Evolutionary conservation across 2,888 invertebrate genomes (phyloP).

Genomic region (Encarsia formosa): DNA sequence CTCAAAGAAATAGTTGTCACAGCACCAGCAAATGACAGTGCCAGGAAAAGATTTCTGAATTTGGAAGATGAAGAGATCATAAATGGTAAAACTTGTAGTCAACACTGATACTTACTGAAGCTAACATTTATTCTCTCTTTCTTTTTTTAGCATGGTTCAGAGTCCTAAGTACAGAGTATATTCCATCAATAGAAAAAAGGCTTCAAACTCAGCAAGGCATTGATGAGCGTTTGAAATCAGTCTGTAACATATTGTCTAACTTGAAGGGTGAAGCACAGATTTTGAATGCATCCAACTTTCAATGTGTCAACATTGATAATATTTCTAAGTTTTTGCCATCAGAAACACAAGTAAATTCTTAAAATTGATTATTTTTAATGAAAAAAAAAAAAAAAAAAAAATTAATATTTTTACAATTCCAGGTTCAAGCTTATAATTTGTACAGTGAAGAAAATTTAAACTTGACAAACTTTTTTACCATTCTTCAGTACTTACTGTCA

Average conservation of each 20-base stretch:
- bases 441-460: constrained; percentile 36
- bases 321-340: constrained; percentile 36
- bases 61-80: constrained; percentile 36
- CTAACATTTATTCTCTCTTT: too few relatives aligned
- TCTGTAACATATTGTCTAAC: constrained; percentile 33
- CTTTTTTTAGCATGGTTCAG: too few relatives aligned
- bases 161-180: constrained; percentile 13
- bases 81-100: constrained; percentile 28
- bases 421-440: constrained; percentile 36
- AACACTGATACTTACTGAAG: background rate
- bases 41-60: constrained; percentile 35
- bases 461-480: constrained; percentile 35
- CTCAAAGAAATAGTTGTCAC: constrained; percentile 25
- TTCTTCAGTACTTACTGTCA: constrained; percentile 32
- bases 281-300: constrained; percentile 35
- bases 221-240: constrained; percentile 29
- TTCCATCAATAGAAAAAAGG: constrained; percentile 25
- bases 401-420: constrained; percentile 11
- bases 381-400: background rate
- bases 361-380: constrained; percentile 1
- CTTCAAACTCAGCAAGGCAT: constrained; percentile 29
- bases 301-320: constrained; percentile 30
- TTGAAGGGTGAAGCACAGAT: constrained; percentile 31
- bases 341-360: constrained; percentile 35
- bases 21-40: constrained; percentile 35